Evolutionary conservation across 1,140 invertebrate genomes (phyloP), one percentile per base, ranked within the genome.

Genomic region (Papilio aristodemus): DNA sequence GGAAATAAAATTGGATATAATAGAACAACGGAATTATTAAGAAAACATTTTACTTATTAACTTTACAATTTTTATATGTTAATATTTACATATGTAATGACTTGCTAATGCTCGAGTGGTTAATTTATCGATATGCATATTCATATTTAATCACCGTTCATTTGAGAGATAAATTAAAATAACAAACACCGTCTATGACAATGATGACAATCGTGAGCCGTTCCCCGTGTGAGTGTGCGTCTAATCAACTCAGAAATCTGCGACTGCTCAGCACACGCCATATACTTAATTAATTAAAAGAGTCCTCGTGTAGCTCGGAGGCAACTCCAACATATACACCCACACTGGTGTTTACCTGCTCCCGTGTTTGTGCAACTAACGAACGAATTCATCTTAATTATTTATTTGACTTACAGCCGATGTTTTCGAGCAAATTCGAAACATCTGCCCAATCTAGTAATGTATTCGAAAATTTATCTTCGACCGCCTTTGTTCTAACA

Each of bases 261-360:
- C 70, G 74, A 76, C 71, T 76, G 76, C 74, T 80, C 75, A 78
- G 74, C 80, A 75, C 75, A 70, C 72, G 81, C 71, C 74, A 79
- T 76, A 82, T 74, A 86, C 75, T 85, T 85, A 86, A 85, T 88
- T 88, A 86, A 88, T 88, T 88, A 81, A 86, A 88, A 88, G 84
- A 81, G 86, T 85, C 67, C 76, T 84, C 71, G 72, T 71, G 75
- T 46, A 74, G 75, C 74, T 77, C 72, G 74, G 71, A 76, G 74
- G 70, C 76, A 73, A 79, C 72, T 81, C 71, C 46, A 73, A 73
- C 22, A 32, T 32, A 54, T 74, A 72, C 70, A 70, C 63, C 75
- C 74, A 59, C 75, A 75, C 76, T 74, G 43, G 43, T 83, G 79
- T 85, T 88, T 88, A 83, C 83, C 80, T 86, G 74, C 64, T 67